Base-by-base conservation (phyloP, 2,113 vertebrate genomes). In the Boulengeromyrus knoepffleri region DNA sequence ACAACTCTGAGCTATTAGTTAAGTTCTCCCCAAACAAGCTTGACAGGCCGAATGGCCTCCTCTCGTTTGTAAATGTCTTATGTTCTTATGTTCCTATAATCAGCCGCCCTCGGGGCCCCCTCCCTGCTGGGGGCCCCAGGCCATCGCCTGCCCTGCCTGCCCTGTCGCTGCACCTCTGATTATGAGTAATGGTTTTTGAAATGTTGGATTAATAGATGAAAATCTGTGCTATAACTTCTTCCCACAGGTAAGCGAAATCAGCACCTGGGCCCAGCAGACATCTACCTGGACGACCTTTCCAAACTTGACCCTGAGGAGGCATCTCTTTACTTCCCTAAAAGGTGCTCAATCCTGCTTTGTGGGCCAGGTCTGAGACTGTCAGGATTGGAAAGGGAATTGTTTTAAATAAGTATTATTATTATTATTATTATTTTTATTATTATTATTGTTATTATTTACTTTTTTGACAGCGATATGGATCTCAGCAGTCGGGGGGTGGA, bases 231-330 rank as follows among this genome's bases (percentile, higher is more conserved):
- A 15, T 39, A 39, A 46, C 84, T 87, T 85, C 4, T 88, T 90
- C 36, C 90, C 10, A 13, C 90, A 96, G 96, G 93, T 53, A 96
- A 95, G 92, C 93, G 95, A 91, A 97, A 94, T 89, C 94, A 95
- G 91, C 96, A 95, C 90, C 93, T 97, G 83, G 96, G 95, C 83
- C 97, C 97, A 19, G 94, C 96, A 50, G 97, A 95, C 27, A 95
- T 97, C 95, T 97, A 98, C 91, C 91, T 97, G 89, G 97, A 98
- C 5, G 97, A 97, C 42, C 92, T 97, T 46, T 93, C 95, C 3
- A 94, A 90, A 10, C 94, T 96, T 52, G 94, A 97, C 24, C 96
- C 97, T 6, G 94, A 97, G 58, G 94, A 96, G 1, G 96, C 96
- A 50, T 96, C 97, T 7, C 96, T 97, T 17, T 97, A 96, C 95